These are phyloP conservation scores for mouse (Mus musculus) DNA, from an alignment of 2,113 vertebrate genomes.

Conservation along the genomic window DNA sequence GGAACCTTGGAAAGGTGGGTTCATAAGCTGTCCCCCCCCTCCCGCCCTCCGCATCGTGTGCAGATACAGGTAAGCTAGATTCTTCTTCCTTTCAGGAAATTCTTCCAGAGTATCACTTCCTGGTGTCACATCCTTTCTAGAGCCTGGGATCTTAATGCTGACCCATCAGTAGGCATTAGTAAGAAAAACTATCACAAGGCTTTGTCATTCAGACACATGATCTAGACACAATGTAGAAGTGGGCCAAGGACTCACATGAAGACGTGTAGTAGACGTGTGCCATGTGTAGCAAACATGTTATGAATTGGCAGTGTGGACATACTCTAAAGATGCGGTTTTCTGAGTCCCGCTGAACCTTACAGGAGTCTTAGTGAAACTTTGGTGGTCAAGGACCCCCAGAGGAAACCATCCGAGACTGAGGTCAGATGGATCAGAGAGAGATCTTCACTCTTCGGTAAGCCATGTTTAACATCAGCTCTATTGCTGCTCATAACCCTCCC, in stretches of 20 bases:
- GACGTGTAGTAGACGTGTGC: rapidly evolving
- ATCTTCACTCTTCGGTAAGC: neutral
- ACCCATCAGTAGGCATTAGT: neutral
- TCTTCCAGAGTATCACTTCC: neutral
- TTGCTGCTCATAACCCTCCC: neutral
- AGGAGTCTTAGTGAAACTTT: too few relatives aligned
- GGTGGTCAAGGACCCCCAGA: neutral
- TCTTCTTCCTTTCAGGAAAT: neutral
- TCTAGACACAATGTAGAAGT: neutral
- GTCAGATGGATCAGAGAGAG: rapidly evolving
- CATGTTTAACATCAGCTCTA: too few relatives aligned
- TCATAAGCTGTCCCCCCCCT: rapidly evolving
- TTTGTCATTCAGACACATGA: neutral
- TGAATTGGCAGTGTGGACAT: rapidly evolving
- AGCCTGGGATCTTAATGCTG: neutral
- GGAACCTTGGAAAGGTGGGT: neutral
- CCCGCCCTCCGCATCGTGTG: rapidly evolving
- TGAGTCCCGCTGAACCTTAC: neutral
- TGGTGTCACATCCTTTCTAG: neutral
- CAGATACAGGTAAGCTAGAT: too few relatives aligned
- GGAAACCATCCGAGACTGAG: rapidly evolving
- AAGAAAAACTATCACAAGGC: neutral
- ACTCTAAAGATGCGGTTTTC: neutral
- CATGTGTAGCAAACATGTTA: neutral
- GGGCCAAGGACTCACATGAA: too few relatives aligned